phyloP scores from a whole-genome alignment of 1,140 invertebrate genomes.

The Drosophila setifemur region DNA sequence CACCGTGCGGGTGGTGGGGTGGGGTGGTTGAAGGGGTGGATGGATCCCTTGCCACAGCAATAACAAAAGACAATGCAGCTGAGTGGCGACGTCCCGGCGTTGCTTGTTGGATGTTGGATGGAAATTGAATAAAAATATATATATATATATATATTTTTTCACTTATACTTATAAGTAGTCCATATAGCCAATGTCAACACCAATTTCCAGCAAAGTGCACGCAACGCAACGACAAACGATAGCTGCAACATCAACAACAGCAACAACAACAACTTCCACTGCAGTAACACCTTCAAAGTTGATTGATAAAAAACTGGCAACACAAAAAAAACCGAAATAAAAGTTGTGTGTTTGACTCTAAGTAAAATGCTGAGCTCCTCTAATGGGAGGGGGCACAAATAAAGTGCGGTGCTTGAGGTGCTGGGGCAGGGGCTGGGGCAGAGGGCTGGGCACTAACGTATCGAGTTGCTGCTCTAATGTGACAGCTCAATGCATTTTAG shows the following conservation, averaged over 20 bases:
- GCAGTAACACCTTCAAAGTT: constrained; percentile 70
- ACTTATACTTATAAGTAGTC: constrained; percentile 49
- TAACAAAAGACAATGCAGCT: constrained; percentile 43
- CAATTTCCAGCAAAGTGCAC: constrained; percentile 73
- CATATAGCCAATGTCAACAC: constrained; percentile 66
- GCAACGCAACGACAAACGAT: constrained; percentile 66
- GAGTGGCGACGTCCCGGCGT: constrained; percentile 56
- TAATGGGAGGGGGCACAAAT: constrained; percentile 31
- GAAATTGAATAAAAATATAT: constrained; percentile 69
- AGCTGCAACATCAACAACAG: constrained; percentile 11
- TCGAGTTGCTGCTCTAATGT: constrained; percentile 79
- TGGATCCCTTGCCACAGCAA: constrained; percentile 23
- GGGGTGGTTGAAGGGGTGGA: background rate
- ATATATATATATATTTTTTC: too few relatives aligned
- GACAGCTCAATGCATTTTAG: constrained; percentile 81
- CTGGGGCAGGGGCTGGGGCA: background rate
- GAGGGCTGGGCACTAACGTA: constrained; percentile 38
- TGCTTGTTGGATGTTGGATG: constrained; percentile 66
- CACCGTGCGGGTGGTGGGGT: constrained; percentile 1
- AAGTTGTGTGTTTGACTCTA: constrained; percentile 41
- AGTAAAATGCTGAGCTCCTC: constrained; percentile 45
- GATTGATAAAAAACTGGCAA: constrained; percentile 69
- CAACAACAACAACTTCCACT: constrained; percentile 24
- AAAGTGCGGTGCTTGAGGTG: too few relatives aligned
- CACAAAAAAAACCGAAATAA: constrained; percentile 3